Evolutionary conservation across 1,140 invertebrate genomes (phyloP).

Genomic region (Drosophila kohkoa): DNA sequence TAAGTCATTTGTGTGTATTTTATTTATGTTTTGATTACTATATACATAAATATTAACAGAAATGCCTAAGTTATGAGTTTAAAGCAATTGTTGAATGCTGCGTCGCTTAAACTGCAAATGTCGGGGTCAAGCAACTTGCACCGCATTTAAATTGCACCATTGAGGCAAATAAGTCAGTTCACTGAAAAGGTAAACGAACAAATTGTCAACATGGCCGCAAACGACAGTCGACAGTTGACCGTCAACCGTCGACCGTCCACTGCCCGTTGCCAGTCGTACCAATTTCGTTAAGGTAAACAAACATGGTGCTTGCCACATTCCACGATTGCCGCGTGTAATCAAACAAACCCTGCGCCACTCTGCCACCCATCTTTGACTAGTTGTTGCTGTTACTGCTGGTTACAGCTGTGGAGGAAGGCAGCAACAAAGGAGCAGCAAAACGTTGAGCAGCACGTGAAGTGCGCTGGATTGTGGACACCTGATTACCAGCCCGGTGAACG

Average conservation of each 20-base stretch:
- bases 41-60: too few species aligned
- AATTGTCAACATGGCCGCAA: slow-evolving; percentile 72
- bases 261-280: slow-evolving; percentile 47
- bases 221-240: background rate
- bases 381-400: background rate
- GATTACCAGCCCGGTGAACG: slow-evolving; percentile 53
- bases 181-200: slow-evolving; percentile 64
- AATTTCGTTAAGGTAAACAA: slow-evolving; percentile 78
- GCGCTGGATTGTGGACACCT: slow-evolving; percentile 42
- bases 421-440: slow-evolving; percentile 42
- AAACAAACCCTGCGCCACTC: slow-evolving; percentile 14
- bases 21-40: too few species aligned
- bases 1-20: background rate
- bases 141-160: slow-evolving; percentile 70
- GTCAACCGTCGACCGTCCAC: background rate
- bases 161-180: slow-evolving; percentile 71
- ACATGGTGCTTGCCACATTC: background rate
- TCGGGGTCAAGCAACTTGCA: slow-evolving; percentile 58
- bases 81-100: background rate
- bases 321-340: slow-evolving; percentile 6
- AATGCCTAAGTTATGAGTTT: background rate
- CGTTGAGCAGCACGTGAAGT: slow-evolving; percentile 30
- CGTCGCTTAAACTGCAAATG: slow-evolving; percentile 4
- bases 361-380: background rate
- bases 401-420: background rate